Conservation (phyloP, 2,113 vertebrate genomes). For the Aramus guarauna region DNA sequence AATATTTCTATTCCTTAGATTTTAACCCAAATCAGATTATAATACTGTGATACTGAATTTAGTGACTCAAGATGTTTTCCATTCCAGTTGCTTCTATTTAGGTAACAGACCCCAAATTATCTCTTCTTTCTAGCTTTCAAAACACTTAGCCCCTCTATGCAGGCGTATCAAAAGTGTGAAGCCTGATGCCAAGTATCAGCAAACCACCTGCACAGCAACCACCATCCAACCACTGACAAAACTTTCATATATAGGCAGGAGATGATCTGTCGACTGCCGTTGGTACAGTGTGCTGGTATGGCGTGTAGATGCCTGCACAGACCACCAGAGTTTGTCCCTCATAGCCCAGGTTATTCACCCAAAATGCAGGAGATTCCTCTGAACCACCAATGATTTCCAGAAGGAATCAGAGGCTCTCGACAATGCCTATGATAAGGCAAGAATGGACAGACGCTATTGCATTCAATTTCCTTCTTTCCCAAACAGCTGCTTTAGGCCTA, state of each 20-base stretch:
- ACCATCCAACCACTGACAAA: not conserved
- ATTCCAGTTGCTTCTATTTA: not conserved
- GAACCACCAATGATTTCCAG: not conserved
- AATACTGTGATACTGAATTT: not conserved
- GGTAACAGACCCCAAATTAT: not conserved
- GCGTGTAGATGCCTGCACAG: not conserved
- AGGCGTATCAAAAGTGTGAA: not conserved
- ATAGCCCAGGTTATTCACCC: not conserved
- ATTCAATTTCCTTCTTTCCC: not conserved
- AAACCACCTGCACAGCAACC: not conserved
- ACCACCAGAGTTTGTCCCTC: not conserved
- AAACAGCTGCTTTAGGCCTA: not conserved
- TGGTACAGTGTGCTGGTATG: not conserved
- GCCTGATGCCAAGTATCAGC: not conserved
- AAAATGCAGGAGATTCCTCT: not conserved
- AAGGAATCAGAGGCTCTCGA: accelerated
- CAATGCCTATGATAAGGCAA: not conserved
- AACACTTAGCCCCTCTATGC: not conserved
- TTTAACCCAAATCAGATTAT: slow-evolving; percentile 30
- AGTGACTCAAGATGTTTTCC: not conserved
- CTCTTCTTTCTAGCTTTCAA: not conserved
- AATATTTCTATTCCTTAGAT: not conserved
- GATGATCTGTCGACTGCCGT: not conserved
- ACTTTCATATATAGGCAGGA: not conserved
- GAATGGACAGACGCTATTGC: not conserved